These are phyloP conservation scores for Hippocampus mohnikei DNA, from an alignment of 2,113 vertebrate genomes.

Conservation along the genomic window DNA sequence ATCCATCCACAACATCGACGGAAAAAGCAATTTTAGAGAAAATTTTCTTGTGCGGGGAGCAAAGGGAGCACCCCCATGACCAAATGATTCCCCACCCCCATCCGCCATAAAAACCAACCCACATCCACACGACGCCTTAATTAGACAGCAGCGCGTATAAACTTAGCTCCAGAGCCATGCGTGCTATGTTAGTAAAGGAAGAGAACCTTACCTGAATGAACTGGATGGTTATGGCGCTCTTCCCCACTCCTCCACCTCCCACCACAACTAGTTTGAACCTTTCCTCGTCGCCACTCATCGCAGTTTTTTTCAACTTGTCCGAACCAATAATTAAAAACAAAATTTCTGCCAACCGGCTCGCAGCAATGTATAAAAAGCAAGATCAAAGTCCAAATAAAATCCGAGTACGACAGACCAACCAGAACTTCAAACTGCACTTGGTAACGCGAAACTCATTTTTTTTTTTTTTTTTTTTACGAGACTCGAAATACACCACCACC, in stretches of 20 bases:
- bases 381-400: not conserved
- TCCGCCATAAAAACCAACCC: not conserved
- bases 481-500: not conserved
- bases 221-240: constrained; percentile 91
- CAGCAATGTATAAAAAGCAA: not conserved
- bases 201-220: constrained; percentile 83
- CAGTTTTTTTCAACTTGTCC: not conserved
- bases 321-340: not conserved
- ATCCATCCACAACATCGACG: not conserved
- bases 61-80: not conserved
- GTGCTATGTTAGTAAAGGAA: not conserved
- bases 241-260: constrained; percentile 90
- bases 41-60: not conserved
- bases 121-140: not conserved
- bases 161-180: not conserved
- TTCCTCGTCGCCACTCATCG: constrained; percentile 77
- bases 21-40: not conserved
- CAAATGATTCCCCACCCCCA: not conserved
- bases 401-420: not conserved
- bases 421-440: constrained; percentile 2
- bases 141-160: not conserved
- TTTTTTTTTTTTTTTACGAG: not conserved
- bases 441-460: not conserved
- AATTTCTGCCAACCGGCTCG: not conserved
- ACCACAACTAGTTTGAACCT: constrained; percentile 91